phyloP scores from a whole-genome alignment of 2,113 vertebrate species.

The Hymenochirus boettgeri region DNA sequence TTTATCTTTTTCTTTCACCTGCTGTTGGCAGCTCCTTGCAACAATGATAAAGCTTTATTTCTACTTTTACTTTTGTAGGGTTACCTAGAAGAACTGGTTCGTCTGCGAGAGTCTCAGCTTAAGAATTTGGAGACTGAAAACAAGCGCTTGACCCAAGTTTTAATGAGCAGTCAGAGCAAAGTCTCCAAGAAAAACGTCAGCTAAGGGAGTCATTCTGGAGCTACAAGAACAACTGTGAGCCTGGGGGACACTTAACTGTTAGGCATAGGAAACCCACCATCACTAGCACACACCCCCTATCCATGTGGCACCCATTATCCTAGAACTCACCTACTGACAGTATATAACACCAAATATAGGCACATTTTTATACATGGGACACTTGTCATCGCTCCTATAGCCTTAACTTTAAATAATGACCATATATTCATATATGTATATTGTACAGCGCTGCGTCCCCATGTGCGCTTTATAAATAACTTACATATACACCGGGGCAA shows the following conservation, averaged over 20 bases:
- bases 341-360: background rate
- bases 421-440: too few relatives aligned
- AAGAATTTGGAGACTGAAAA: constrained; percentile 91
- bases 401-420: too few relatives aligned
- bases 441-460: too few relatives aligned
- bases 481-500: too few relatives aligned
- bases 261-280: background rate
- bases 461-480: too few relatives aligned
- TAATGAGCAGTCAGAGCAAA: constrained; percentile 81
- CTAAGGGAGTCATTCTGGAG: constrained; percentile 90
- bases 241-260: background rate
- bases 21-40: too few relatives aligned
- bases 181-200: constrained; percentile 90
- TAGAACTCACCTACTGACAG: background rate
- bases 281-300: background rate
- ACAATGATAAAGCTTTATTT: too few relatives aligned
- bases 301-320: background rate
- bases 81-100: constrained; percentile 92
- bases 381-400: too few relatives aligned
- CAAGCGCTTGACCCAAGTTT: constrained; percentile 78
- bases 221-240: constrained; percentile 93
- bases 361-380: background rate
- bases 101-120: constrained; percentile 90
- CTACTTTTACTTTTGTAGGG: constrained; percentile 69
- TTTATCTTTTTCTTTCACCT: too few relatives aligned